Evolutionary conservation across 2,113 vertebrate species (phyloP), one percentile per base, ranked within the genome.

Genomic region (Cardinalis cardinalis): DNA sequence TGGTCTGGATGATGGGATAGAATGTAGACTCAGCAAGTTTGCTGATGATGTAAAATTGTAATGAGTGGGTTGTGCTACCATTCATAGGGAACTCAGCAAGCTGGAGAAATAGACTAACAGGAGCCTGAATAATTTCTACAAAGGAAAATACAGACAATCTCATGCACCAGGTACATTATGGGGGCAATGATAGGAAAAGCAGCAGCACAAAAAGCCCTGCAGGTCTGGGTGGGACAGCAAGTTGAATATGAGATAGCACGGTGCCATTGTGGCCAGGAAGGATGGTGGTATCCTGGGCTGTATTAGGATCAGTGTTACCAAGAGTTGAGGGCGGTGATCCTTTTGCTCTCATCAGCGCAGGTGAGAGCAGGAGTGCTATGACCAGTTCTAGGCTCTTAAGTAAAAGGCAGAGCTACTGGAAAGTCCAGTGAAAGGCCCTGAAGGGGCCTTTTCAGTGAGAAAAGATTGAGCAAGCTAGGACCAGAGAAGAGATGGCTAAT

Each of bases 161-260:
- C 17, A 7, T 56, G 28, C 3, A 34, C 9, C 2, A 16, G 28
- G 4, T 44, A 23, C 2, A 0, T 41, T 12, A 19, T 84, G 14
- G 21, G 38, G 6, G 5, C 68, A 43, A 53, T 4, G 6, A 19
- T 11, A 26, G n/a, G 23, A 29, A 59, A 76, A 76, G 19, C 10
- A 40, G 6, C 46, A 59, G 28, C 38, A 12, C 18, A 34, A 43
- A 38, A 51, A 31, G 9, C 18, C 11, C 6, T 53, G 11, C 1
- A 3, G 14, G 12, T 85, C 31, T 29, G 15, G 6, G 13, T 68
- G 18, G 28, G 10, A 52, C 34, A 43, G 4, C 4, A 55, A 41
- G 16, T 9, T 87, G 40, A 32, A 36, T 17, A 7, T 36, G 34
- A 66, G 38, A 12, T n/a, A 49, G 49, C 32, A 11, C 21, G 59